Conservation (phyloP, 2,888 invertebrate genomes). For the Galeopsomyia nigrocyanea region DNA sequence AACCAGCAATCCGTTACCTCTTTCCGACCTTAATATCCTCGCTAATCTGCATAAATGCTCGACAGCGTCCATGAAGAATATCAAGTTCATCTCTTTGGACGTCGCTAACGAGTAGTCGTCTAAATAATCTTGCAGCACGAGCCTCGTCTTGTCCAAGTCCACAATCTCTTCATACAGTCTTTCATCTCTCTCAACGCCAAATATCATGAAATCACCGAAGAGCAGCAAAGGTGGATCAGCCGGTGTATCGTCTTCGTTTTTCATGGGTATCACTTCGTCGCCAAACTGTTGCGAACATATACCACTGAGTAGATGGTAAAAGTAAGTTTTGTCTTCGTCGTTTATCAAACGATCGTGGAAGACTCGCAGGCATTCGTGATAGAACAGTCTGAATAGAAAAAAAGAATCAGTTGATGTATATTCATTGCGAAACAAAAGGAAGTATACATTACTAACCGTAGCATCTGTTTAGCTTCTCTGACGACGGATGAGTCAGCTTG, state of each 20-base stretch:
- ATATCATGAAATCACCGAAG: constrained; percentile 88
- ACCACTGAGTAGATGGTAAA: constrained; percentile 79
- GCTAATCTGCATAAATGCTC: constrained; percentile 91
- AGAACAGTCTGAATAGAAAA: constrained; percentile 79
- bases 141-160: constrained; percentile 79
- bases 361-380: constrained; percentile 91
- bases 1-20: constrained; percentile 90
- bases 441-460: constrained; percentile 70
- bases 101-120: constrained; percentile 86
- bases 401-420: constrained; percentile 10
- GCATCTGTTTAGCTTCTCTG: constrained; percentile 77
- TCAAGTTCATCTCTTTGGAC: constrained; percentile 85
- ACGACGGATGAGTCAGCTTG: constrained; percentile 83
- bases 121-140: constrained; percentile 81
- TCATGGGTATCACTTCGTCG: constrained; percentile 72
- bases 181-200: constrained; percentile 79
- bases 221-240: constrained; percentile 78
- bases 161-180: constrained; percentile 86
- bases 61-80: constrained; percentile 90
- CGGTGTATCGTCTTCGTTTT: constrained; percentile 71
- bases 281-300: constrained; percentile 78
- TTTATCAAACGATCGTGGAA: constrained; percentile 93
- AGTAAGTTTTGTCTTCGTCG: constrained; percentile 84
- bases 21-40: constrained; percentile 85
- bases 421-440: not conserved